Evolutionary conservation across 2,888 invertebrate genomes (phyloP), one percentile per base, ranked within the genome.

Genomic region (Caenorhabditis imperialis): DNA sequence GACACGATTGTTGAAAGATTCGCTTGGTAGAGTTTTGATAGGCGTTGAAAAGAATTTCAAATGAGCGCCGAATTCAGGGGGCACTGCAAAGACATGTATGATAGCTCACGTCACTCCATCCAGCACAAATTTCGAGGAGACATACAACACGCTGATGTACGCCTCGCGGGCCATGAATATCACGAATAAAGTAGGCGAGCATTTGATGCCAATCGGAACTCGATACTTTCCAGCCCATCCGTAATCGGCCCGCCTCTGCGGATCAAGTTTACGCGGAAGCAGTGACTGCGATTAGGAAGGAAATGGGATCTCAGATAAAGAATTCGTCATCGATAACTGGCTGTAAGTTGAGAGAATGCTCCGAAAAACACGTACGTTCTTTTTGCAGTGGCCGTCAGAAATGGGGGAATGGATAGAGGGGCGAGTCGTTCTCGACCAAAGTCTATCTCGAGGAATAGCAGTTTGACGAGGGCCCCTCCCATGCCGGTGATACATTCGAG

Each of bases 61-160:
- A 18, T 40, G 47, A 23, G 22, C 3, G 38, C 16, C 38, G 20
- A 44, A 38, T 60, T 57, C 44, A 78, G 82, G 84, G 81, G 95
- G 96, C 6, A 94, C 95, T 88, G 96, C 96, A 88, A 92, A 94
- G 84, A 97, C 97, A 0, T 95, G 96, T 14, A 97, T 97, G 96
- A 94, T 97, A 69, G 96, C 96, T 2, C 96, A 97, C 89, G 93
- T 96, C 40, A 93, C 94, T 1, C 94, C 96, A 0, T 93, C 93
- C 35, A 91, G 91, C 16, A 89, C 90, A 7, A 93, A 94, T 85
- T 92, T 94, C 30, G 96, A 97, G 88, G 96, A 97, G 89, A 94
- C 94, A 2, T 92, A 95, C 82, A 97, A 96, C 87, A 97, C 97
- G 0, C 90, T 97, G 27, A 93, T 94, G 48, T 97, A 97, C 89